These are phyloP conservation scores for Candoia aspera DNA, from an alignment of 2,113 vertebrate genomes.

Conservation along the genomic window DNA sequence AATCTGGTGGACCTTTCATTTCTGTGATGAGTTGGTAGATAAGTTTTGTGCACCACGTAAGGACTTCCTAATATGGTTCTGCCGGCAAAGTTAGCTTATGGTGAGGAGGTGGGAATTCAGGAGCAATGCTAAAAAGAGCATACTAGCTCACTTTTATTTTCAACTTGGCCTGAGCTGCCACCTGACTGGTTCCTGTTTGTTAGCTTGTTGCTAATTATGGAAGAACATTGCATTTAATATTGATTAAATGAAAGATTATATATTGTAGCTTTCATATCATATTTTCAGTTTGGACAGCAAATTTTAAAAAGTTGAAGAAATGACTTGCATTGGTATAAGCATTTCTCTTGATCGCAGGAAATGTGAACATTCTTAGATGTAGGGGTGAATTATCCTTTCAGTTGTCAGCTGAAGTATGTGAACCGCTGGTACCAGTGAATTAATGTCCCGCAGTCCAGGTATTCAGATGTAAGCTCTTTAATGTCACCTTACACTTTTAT, in stretches of 20 bases:
- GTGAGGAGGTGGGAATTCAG: not conserved
- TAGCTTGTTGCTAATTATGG: conserved; percentile 4
- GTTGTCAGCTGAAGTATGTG: conserved; percentile 10
- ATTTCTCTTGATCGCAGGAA: conserved; percentile 41
- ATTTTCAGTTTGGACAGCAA: not conserved
- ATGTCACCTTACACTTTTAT: conserved; percentile 11
- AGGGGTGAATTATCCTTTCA: conserved; percentile 2
- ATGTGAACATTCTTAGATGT: not conserved
- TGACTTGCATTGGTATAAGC: not conserved
- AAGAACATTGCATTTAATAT: not conserved
- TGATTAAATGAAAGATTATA: conserved; percentile 33
- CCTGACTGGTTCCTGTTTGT: conserved; percentile 13
- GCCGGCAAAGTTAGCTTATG: not conserved
- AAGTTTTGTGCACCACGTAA: not conserved
- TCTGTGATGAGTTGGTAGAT: not conserved
- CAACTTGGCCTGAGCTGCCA: not conserved
- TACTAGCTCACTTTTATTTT: conserved; percentile 23
- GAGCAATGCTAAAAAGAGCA: conserved; percentile 4
- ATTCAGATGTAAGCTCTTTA: conserved; percentile 31
- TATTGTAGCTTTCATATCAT: conserved; percentile 15
- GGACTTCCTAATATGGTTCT: not conserved
- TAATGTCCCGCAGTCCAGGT: conserved; percentile 29
- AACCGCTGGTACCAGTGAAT: conserved; percentile 36
- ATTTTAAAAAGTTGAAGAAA: conserved; percentile 31
- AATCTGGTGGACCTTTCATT: not conserved